Percentiles rank a stretch among this genome's conserved stretches.
Evolutionary conservation across 2,797 vertebrate species (phyloP).

Genomic region (Lepidocolaptes lacrymiger): DNA sequence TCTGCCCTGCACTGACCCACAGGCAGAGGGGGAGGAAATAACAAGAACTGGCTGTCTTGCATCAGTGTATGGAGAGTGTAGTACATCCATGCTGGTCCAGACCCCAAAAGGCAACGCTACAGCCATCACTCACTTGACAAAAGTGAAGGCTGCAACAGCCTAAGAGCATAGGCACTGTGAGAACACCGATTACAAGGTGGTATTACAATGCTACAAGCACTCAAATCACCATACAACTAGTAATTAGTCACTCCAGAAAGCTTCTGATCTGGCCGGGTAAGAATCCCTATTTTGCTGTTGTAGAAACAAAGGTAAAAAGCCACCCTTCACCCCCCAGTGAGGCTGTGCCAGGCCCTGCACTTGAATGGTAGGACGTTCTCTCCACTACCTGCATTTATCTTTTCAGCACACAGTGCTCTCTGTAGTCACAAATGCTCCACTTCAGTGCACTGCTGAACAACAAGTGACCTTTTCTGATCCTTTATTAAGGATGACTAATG

Average conservation of each 20-base stretch:
- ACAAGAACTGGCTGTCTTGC: background rate
- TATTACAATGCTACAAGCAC: slow-evolving; percentile 59
- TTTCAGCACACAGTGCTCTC: slow-evolving; percentile 26
- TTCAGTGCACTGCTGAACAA: slow-evolving; percentile 46
- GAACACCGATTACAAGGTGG: slow-evolving; percentile 57
- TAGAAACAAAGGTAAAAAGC: slow-evolving; percentile 65
- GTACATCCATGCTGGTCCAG: background rate
- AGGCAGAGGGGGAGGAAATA: background rate
- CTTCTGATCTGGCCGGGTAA: slow-evolving; percentile 55
- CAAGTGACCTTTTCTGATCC: slow-evolving; percentile 64
- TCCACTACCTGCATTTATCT: slow-evolving; percentile 30
- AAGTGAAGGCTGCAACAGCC: slow-evolving; percentile 34
- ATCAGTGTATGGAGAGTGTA: background rate
- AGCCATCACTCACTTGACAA: slow-evolving; percentile 59
- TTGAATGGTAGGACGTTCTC: slow-evolving; percentile 27
- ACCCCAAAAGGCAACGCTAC: slow-evolving; percentile 40
- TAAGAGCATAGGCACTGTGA: slow-evolving; percentile 51
- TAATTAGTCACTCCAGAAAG: slow-evolving; percentile 67
- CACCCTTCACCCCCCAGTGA: background rate
- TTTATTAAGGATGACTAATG: slow-evolving; percentile 59
- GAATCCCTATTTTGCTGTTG: slow-evolving; percentile 42
- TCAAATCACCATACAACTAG: slow-evolving; percentile 65
- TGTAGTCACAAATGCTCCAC: slow-evolving; percentile 48
- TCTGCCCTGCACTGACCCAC: background rate
- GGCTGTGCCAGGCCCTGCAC: slow-evolving; percentile 31